These are phyloP conservation scores for Dendrolimus pini DNA, from an alignment of 2,888 invertebrate genomes.

Conservation along the genomic window DNA sequence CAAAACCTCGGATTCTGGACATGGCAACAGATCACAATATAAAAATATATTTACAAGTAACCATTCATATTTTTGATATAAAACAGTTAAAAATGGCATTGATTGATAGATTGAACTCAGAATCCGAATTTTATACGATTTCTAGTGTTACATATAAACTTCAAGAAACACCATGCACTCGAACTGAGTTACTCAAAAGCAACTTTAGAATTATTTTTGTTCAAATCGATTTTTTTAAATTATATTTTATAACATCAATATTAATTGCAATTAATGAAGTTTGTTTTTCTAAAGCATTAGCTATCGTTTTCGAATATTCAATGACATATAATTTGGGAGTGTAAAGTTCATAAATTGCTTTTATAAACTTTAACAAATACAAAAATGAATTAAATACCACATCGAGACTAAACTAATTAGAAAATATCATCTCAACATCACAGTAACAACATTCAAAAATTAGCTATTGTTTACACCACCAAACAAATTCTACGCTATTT, in stretches of 20 bases:
- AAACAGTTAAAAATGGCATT: background rate
- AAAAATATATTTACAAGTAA: too few relatives aligned
- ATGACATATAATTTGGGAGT: constrained; percentile 2
- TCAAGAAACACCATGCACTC: constrained; percentile 49
- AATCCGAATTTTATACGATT: background rate
- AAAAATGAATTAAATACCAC: constrained; percentile 45
- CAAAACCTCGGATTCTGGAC: background rate
- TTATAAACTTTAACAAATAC: constrained; percentile 41
- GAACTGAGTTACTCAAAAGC: constrained; percentile 24
- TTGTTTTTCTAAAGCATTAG: background rate
- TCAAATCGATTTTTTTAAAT: too few relatives aligned
- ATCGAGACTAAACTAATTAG: constrained; percentile 62
- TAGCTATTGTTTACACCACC: constrained; percentile 69
- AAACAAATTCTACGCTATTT: constrained; percentile 66
- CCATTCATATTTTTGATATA: background rate
- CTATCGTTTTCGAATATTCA: background rate
- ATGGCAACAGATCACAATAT: background rate
- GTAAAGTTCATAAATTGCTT: constrained; percentile 38
- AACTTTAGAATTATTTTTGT: constrained; percentile 11
- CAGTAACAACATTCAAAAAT: constrained; percentile 69
- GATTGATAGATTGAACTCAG: background rate
- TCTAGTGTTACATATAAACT: constrained; percentile 26
- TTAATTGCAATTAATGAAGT: background rate
- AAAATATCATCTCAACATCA: constrained; percentile 64
- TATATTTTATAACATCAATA: constrained; percentile 1